Percentiles rank a stretch among this genome's conserved stretches.
Evolutionary conservation across 2,888 invertebrate species (phyloP).

Genomic region (Ramazzottius varieornatus): DNA sequence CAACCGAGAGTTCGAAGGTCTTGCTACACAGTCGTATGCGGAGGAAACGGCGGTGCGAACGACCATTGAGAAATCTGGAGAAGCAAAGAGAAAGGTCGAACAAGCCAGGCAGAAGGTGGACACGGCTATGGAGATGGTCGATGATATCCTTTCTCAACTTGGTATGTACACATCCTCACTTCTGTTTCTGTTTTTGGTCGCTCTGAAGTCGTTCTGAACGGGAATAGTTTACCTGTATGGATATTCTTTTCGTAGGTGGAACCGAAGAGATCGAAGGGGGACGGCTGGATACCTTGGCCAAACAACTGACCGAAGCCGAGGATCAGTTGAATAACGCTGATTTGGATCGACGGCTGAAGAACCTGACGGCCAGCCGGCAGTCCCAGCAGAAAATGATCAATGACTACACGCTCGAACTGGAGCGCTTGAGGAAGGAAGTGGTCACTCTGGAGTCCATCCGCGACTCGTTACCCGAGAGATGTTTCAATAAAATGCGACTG

Average conservation of each 20-base stretch:
- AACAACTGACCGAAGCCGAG: neutral
- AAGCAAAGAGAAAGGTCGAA: constrained; percentile 54
- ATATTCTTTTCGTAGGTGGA: neutral
- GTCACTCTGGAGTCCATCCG: neutral
- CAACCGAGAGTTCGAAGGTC: neutral
- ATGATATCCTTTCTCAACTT: constrained; percentile 24
- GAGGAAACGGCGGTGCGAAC: constrained; percentile 19
- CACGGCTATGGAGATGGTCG: constrained; percentile 47
- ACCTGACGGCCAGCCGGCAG: neutral
- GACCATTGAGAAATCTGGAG: constrained; percentile 45
- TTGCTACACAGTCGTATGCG: neutral
- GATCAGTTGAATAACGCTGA: neutral
- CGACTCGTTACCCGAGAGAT: neutral
- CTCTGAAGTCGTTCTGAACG: neutral
- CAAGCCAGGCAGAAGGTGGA: constrained; percentile 54
- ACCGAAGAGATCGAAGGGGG: neutral
- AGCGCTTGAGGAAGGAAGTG: neutral
- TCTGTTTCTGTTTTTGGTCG: no score
- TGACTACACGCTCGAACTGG: constrained; percentile 2
- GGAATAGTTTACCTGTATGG: no score
- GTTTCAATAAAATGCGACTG: neutral
- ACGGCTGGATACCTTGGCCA: neutral
- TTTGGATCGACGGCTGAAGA: neutral
- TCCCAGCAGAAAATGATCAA: neutral
- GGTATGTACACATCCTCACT: no score